Percentiles rank a stretch among this genome's conserved stretches.
These are phyloP conservation scores for Archilochus colubris DNA, from an alignment of 2,113 vertebrate genomes.

Conservation along the genomic window DNA sequence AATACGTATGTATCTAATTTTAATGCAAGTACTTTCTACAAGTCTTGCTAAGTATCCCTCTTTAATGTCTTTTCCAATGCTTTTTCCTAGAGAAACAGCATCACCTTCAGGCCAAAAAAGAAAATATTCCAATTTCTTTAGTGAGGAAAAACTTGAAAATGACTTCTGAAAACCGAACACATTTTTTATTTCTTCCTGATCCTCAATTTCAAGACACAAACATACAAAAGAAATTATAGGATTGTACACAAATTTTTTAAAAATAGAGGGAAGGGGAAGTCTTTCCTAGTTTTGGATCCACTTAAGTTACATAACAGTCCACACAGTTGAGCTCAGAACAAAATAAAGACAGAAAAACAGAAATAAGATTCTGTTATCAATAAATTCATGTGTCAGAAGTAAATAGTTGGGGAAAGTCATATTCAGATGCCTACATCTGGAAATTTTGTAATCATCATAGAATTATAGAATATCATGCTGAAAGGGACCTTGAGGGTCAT, in stretches of 20 bases:
- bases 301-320: not conserved
- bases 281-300: not conserved
- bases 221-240: rapidly evolving
- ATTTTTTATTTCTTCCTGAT: not conserved
- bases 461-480: no score
- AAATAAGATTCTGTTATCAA: not conserved
- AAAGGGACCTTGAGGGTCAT: no score
- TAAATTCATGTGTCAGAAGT: not conserved
- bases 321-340: not conserved
- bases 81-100: slow-evolving; percentile 69
- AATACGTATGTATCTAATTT: not conserved
- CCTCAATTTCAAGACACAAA: not conserved
- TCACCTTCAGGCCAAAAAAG: slow-evolving; percentile 58
- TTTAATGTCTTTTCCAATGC: not conserved
- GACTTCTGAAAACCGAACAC: not conserved
- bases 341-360: not conserved
- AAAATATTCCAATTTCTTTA: not conserved
- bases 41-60: not conserved
- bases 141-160: not conserved
- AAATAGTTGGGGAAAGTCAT: not conserved
- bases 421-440: not conserved
- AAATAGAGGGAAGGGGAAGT: no score
- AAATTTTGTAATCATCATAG: not conserved
- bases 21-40: not conserved
- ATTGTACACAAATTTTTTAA: not conserved